Percentiles rank a stretch among this genome's conserved stretches.
Evolutionary conservation across 2,888 invertebrate genomes (phyloP).

Genomic region (Allophyes oxyacanthae): DNA sequence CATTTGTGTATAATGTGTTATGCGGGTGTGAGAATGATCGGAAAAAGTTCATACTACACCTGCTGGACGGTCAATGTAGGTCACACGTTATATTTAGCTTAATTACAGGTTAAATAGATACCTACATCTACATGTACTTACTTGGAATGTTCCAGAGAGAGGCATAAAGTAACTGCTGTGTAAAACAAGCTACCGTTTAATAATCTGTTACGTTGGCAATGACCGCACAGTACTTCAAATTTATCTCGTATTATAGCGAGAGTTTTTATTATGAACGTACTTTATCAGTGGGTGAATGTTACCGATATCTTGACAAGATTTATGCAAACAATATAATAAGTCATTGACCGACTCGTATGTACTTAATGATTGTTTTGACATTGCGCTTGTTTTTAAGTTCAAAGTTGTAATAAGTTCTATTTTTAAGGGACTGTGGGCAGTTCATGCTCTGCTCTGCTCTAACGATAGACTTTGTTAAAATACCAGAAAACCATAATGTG

Average conservation of each 20-base stretch:
- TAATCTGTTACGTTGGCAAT: slow-evolving; percentile 26
- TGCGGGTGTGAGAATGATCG: too few relatives aligned
- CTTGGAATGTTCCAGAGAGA: slow-evolving; percentile 40
- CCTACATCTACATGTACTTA: slow-evolving; percentile 45
- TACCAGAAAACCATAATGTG: too few relatives aligned
- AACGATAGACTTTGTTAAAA: too few relatives aligned
- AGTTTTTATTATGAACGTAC: slow-evolving; percentile 44
- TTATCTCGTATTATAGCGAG: slow-evolving; percentile 39
- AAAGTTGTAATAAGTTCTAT: slow-evolving; percentile 30
- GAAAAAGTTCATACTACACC: too few relatives aligned
- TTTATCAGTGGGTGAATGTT: slow-evolving; percentile 36
- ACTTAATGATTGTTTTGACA: slow-evolving; percentile 34
- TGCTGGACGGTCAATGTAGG: slow-evolving; percentile 60
- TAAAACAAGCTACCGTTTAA: slow-evolving; percentile 31
- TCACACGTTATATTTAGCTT: slow-evolving; percentile 68
- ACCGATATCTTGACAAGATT: slow-evolving; percentile 45
- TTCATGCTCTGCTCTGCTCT: slow-evolving; percentile 12
- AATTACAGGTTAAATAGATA: slow-evolving; percentile 65
- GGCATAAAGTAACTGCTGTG: slow-evolving; percentile 42
- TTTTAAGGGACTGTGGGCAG: slow-evolving; percentile 24
- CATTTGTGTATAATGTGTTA: too few relatives aligned
- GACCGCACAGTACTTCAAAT: slow-evolving; percentile 22
- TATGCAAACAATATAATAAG: slow-evolving; percentile 15
- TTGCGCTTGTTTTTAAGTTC: slow-evolving; percentile 32
- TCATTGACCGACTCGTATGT: slow-evolving; percentile 11